phyloP scores from a whole-genome alignment of 2,113 vertebrate genomes.

The Willisornis vidua region DNA sequence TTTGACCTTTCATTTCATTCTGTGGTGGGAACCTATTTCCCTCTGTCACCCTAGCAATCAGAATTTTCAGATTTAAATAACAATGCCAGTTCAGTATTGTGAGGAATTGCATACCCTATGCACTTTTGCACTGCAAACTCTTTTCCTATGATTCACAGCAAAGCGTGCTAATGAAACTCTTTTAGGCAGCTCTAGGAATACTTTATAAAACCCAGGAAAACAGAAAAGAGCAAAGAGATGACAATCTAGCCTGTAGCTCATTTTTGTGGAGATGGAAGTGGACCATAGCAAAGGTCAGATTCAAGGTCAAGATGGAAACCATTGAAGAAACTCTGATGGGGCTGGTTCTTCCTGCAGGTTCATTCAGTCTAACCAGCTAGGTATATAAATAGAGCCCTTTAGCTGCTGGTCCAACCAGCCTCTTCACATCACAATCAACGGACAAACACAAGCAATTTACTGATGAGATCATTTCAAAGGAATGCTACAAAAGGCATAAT shows the following conservation, averaged over 20 bases:
- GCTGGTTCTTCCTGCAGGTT: background rate
- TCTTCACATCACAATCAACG: slow-evolving; percentile 58
- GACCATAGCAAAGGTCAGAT: slow-evolving; percentile 21
- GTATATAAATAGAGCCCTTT: slow-evolving; percentile 68
- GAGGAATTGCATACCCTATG: background rate
- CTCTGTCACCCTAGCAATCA: background rate
- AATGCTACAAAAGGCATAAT: slow-evolving; percentile 40
- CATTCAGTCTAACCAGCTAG: slow-evolving; percentile 44
- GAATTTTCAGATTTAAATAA: slow-evolving; percentile 19
- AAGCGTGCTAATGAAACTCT: background rate
- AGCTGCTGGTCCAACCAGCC: slow-evolving; percentile 13
- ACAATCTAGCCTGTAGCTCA: background rate
- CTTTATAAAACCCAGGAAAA: background rate
- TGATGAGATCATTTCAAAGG: slow-evolving; percentile 64
- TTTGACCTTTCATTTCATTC: slow-evolving; percentile 39
- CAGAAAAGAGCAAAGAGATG: background rate
- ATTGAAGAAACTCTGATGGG: background rate
- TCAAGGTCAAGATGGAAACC: slow-evolving; percentile 57
- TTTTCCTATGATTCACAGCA: background rate
- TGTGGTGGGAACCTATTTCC: slow-evolving; percentile 6
- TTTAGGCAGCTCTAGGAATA: slow-evolving; percentile 15
- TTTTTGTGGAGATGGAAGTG: slow-evolving; percentile 38
- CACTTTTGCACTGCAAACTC: background rate
- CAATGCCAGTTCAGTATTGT: background rate
- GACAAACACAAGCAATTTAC: slow-evolving; percentile 73